Evolutionary conservation across 2,888 invertebrate genomes (phyloP).

Genomic region (Steinernema hermaphroditum): DNA sequence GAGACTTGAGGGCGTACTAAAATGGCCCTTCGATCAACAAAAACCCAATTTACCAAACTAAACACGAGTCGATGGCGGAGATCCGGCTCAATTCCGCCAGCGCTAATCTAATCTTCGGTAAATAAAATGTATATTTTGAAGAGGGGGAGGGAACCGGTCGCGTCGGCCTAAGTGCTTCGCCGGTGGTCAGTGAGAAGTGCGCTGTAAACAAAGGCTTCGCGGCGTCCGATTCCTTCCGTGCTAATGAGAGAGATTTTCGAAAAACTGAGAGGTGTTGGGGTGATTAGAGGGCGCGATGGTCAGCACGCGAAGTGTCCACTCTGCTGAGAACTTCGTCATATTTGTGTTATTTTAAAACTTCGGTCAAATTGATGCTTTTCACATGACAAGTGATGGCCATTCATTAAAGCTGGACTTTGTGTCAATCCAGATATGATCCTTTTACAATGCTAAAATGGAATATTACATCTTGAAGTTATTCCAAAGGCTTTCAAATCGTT

Average conservation of each 20-base stretch:
- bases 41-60: neutral
- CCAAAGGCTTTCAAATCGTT: too few species aligned
- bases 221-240: neutral
- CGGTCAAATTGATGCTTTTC: too few species aligned
- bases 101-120: slow-evolving; percentile 11
- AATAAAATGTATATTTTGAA: slow-evolving; percentile 29
- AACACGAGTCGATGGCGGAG: neutral
- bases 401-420: too few species aligned
- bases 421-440: too few species aligned
- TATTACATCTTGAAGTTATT: too few species aligned
- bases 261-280: neutral
- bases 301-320: too few species aligned
- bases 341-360: too few species aligned
- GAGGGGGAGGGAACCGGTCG: slow-evolving; percentile 19
- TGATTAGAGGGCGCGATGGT: too few species aligned
- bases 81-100: neutral
- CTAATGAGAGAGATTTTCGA: neutral
- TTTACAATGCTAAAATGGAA: too few species aligned
- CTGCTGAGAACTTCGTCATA: too few species aligned
- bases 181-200: slow-evolving; percentile 28
- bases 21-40: neutral
- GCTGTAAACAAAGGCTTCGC: slow-evolving; percentile 26
- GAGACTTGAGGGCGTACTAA: neutral
- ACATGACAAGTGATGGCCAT: too few species aligned
- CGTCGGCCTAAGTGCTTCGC: slow-evolving; percentile 12